Base-by-base conservation (phyloP, 2,113 vertebrate species). In the Amazona guildingii region DNA sequence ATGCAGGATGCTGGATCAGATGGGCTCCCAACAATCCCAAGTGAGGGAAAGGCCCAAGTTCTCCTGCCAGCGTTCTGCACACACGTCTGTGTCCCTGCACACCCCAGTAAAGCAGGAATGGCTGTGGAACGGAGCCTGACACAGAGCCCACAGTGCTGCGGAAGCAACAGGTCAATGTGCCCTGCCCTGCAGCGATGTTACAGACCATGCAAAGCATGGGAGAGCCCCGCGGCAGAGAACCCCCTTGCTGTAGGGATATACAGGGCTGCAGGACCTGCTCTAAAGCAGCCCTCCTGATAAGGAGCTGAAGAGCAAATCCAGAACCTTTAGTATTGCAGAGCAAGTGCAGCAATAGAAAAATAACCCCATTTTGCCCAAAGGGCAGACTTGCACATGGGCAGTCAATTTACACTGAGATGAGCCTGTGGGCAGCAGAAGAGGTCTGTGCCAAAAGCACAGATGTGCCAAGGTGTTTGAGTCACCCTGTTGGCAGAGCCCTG, bases 81-180 rank as follows among this genome's bases (percentile, higher is more conserved):
- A 1, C 46, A 6, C 14, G 11, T 21, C 41, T 70, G 54, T 0
- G 13, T 44, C 55, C 44, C 33, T 1, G 57, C 5, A 6, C 27
- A 8, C 9, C 28, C 70, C 15, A 0, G 1, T 9, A 37, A 17
- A 46, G 73, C 64, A 18, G 54, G 41, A 43, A 8, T 1, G 16
- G 61, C 48, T 0, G 0, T 1, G 46, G 69, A 39, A 31, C 17
- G 37, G 55, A 14, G 33, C 35, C 43, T 7, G 59, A 44, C 0
- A 12, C 46, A 13, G 28, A 11, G 67, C 28, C 48, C 29, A 24
- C 57, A 35, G 57, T 3, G 2, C 37, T 4, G 0, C 8, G 62
- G 37, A 49, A 63, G 46, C 63, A 43, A 14, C 33, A 16, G 46
- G 17, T 13, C 17, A 5, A 3, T 17, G 31, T 3, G 3, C 10